Evolutionary conservation across 2,797 vertebrate genomes (phyloP).

Genomic region (Acanthornis magna): DNA sequence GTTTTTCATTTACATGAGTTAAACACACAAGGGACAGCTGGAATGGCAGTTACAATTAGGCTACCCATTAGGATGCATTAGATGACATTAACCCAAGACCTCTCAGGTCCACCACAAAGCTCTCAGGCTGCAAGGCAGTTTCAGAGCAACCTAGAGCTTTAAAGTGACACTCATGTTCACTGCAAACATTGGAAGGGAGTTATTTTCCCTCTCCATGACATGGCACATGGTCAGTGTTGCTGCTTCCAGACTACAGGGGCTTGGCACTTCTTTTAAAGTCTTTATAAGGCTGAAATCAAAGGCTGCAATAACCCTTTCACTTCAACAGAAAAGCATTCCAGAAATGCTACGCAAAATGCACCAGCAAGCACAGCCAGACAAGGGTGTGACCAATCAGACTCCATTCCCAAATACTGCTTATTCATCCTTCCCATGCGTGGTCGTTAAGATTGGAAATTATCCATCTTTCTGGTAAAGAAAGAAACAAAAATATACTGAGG

Average conservation of each 20-base stretch:
- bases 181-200: neutral
- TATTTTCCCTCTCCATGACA: neutral
- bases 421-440: constrained; percentile 1
- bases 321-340: constrained; percentile 6
- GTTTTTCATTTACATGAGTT: constrained; percentile 55
- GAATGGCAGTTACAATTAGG: constrained; percentile 58
- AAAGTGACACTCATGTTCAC: constrained; percentile 25
- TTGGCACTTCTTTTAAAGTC: constrained; percentile 27
- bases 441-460: neutral
- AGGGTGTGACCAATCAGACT: constrained; percentile 5
- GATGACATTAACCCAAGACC: constrained; percentile 70
- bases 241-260: neutral
- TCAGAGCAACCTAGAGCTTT: constrained; percentile 34
- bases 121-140: constrained; percentile 2
- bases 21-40: constrained; percentile 47
- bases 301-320: constrained; percentile 2
- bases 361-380: neutral
- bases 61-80: constrained; percentile 64
- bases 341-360: neutral
- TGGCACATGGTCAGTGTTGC: neutral
- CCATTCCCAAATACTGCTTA: constrained; percentile 36
- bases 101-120: constrained; percentile 57
- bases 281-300: neutral
- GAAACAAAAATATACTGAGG: constrained; percentile 1
- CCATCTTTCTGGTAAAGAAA: neutral